Base-by-base conservation (phyloP, 2,888 invertebrate species). In the Dynastes tityus region DNA sequence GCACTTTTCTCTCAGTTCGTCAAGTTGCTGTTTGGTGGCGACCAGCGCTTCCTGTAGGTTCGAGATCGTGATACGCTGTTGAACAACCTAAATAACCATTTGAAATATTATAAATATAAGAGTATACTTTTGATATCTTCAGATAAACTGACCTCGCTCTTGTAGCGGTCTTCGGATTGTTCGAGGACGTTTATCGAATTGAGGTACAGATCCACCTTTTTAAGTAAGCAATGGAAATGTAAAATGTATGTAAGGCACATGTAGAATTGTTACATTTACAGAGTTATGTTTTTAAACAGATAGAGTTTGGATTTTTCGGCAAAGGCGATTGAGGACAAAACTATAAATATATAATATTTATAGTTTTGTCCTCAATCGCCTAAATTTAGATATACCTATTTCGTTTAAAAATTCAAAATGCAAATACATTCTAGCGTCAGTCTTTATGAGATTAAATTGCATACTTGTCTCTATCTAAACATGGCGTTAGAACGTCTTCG, bases 21-120 rank as follows among this genome's bases (percentile, higher is more conserved):
- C 88, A 71, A 88, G 79, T 75, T 88, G 86, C 40, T 87, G 85
- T 82, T 89, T 89, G 49, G 85, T 82, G 6, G 79, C 80, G n/a
- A 88, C 85, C 76, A 89, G 80, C 5, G 86, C 88, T 49, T 87
- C 86, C 82, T 88, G 88, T 3, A 89, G 82, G 80, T 87, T 87
- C 32, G 81, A 65, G 64, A 89, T 88, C 29, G 88, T 88, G 9
- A 84, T 78, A 79, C 85, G 86, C 81, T 88, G 88, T 79, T 88
- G 87, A 40, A 86, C 83, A 61, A 88, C 86, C 88, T 89, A 27
- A 78, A 80, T 63, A 11, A 11, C 45, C 45, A 11, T 8, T 45
- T 45, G 11, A 2, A 45, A 45, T 45, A 11, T 11, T 11, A 45
- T 11, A 45, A 45, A 9, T 11, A 6, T 2, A 45, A 11, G 45